These are phyloP conservation scores for Heliconius congener DNA, from an alignment of 1,140 invertebrate species.

Conservation along the genomic window DNA sequence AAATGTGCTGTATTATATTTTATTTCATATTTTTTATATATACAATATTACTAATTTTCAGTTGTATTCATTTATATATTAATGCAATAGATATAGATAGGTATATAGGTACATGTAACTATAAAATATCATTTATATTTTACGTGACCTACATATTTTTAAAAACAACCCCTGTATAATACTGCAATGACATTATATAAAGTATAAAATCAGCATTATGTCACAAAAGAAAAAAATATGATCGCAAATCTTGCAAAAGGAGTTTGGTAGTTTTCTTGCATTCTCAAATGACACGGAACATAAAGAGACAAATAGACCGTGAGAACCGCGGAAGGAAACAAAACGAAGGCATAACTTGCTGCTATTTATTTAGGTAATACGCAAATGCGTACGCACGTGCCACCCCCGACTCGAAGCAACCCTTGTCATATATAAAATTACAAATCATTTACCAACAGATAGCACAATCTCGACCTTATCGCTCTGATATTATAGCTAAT, in stretches of 20 bases:
- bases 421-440: conserved; percentile 54
- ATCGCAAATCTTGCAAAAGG: background rate
- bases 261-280: background rate
- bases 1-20: too few species aligned
- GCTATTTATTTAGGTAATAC: conserved; percentile 78
- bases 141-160: too few species aligned
- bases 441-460: conserved; percentile 36
- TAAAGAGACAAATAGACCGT: conserved; percentile 46
- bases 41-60: too few species aligned
- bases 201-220: background rate
- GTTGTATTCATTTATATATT: too few species aligned
- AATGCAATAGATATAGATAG: too few species aligned
- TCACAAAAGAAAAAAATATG: background rate
- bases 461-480: conserved; percentile 49
- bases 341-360: conserved; percentile 47
- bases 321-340: conserved; percentile 61
- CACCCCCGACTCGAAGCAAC: conserved; percentile 57
- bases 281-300: conserved; percentile 11
- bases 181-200: background rate
- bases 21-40: too few species aligned
- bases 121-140: too few species aligned
- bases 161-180: background rate
- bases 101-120: too few species aligned
- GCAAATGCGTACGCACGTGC: conserved; percentile 75
- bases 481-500: conserved; percentile 29